Evolutionary conservation across 2,888 invertebrate species (phyloP).

Genomic region (Labia minor): DNA sequence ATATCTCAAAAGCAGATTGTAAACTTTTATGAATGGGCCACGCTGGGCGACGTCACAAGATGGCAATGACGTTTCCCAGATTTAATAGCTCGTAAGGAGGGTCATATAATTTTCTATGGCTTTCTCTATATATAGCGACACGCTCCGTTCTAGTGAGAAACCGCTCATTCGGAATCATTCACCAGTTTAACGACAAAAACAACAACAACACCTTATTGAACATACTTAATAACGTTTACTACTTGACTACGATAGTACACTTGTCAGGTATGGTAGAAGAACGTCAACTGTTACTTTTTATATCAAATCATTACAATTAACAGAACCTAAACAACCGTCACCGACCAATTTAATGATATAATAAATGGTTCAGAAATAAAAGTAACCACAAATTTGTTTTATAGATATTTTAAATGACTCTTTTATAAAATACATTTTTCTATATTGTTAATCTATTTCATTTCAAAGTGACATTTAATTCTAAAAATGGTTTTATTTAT

Average conservation of each 20-base stretch:
- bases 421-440: too few species aligned
- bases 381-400: too few species aligned
- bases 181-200: constrained; percentile 8
- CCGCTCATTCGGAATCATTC: constrained; percentile 2
- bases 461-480: too few species aligned
- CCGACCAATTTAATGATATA: too few species aligned
- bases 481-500: too few species aligned
- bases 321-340: too few species aligned
- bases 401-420: too few species aligned
- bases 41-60: constrained; percentile 20
- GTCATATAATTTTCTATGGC: constrained; percentile 21
- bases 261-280: not conserved
- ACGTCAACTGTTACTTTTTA: too few species aligned
- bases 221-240: not conserved
- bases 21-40: constrained; percentile 3
- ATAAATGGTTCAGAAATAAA: too few species aligned
- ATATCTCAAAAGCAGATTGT: not conserved
- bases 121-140: not conserved
- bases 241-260: not conserved
- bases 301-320: too few species aligned
- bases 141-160: not conserved
- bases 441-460: too few species aligned
- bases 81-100: constrained; percentile 22
- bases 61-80: constrained; percentile 22
- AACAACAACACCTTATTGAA: constrained; percentile 4